Base-by-base conservation (phyloP, 2,888 invertebrate genomes). In the Meta bourneti region DNA sequence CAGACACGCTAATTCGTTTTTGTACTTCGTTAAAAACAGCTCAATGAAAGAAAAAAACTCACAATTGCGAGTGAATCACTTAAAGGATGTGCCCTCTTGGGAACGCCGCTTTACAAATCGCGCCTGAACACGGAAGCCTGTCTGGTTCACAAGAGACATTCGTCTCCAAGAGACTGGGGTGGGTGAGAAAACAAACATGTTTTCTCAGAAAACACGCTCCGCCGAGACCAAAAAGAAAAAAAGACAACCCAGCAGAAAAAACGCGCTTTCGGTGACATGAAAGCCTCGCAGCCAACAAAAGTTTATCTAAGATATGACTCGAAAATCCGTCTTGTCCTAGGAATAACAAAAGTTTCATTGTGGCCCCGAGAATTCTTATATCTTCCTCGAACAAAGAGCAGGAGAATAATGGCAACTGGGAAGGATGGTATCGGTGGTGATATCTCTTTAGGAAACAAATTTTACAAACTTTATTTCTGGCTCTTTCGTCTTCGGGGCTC, bases 51-150 rank as follows among this genome's bases (percentile, higher is more conserved):
- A 80, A 13, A 71, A 82, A 72, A 72, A 72, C 72, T n/a, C n/a
- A n/a, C n/a, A n/a, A n/a, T n/a, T n/a, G n/a, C n/a, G n/a, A n/a
- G n/a, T 19, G 13, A 20, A 34, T 75, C 16, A 13, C 20, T 20
- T 19, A n/a, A 70, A 51, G 34, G 34, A 34, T 34, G 34, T 4
- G 34, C 34, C 34, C 34, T 34, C 34, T 34, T 34, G 34, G 34
- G 34, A 34, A 34, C 34, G 34, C 34, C 34, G 34, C 34, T 34
- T 34, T 34, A 34, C 34, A 34, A 71, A 72, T 71, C 71, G 71
- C 72, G 9, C n/a, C 51, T 51, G 16, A 82, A 82, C 71, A 82
- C 82, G 82, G 82, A 82, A 82, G 52, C 82, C n/a, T 71, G 82
- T 82, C 82, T 51, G 71, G 19, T 52, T 82, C 71, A 19, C 69